Percentiles rank a stretch among this genome's conserved stretches.
Conservation (phyloP, 92 coral and sea anemone species). For the Siderastrea siderea region DNA sequence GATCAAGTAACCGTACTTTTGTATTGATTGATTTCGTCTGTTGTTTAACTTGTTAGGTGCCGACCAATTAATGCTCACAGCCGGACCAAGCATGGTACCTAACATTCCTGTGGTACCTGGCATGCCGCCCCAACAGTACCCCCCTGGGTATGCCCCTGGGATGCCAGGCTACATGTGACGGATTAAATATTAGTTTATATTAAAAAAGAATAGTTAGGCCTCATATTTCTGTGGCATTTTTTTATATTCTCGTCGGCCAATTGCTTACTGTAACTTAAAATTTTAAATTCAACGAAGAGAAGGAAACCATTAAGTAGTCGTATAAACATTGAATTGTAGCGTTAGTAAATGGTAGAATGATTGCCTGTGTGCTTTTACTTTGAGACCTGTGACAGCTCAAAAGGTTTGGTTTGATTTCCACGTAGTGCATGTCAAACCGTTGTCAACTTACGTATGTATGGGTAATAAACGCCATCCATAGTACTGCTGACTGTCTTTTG, state of each 20-base stretch:
- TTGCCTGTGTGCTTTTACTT: conserved; percentile 22
- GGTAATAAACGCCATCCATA: conserved; percentile 47
- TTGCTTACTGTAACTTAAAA: conserved; percentile 29
- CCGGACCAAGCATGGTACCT: conserved; percentile 93
- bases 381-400: background rate
- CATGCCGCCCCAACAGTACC: conserved; percentile 78
- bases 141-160: conserved; percentile 36
- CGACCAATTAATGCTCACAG: conserved; percentile 97
- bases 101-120: conserved; percentile 77
- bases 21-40: background rate
- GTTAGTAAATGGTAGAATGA: background rate
- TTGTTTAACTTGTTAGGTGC: conserved; percentile 60
- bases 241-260: conserved; percentile 49
- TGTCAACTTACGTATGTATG: conserved; percentile 28
- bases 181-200: background rate
- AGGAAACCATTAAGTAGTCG: conserved; percentile 16
- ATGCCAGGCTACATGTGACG: conserved; percentile 48
- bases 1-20: too few relatives aligned
- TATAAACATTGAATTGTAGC: conserved; percentile 19
- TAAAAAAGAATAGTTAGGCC: conserved; percentile 49
- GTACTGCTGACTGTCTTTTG: background rate
- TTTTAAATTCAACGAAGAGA: conserved; percentile 31
- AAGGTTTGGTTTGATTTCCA: conserved; percentile 28
- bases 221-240: conserved; percentile 39
- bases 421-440: conserved; percentile 20